phyloP scores from a whole-genome alignment of 2,888 invertebrate species.

The Acrocera orbiculus region DNA sequence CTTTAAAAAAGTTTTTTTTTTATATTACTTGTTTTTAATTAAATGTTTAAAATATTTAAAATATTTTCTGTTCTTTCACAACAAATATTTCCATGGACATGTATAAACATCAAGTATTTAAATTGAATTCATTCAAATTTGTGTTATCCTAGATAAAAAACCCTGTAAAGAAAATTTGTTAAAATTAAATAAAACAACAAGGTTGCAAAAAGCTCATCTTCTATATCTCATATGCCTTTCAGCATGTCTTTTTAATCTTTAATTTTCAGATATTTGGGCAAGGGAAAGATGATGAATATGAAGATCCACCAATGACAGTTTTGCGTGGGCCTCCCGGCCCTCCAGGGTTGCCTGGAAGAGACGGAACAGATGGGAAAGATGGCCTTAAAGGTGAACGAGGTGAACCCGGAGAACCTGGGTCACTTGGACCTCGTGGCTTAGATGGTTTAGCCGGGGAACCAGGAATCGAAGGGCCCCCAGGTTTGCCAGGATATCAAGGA shows the following conservation, averaged over 20 bases:
- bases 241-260: constrained; percentile 11
- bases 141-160: no score
- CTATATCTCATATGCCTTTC: no score
- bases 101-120: no score
- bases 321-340: constrained; percentile 48
- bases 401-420: constrained; percentile 57
- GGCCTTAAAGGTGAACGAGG: constrained; percentile 40
- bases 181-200: no score
- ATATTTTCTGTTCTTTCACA: no score
- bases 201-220: no score
- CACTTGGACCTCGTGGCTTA: constrained; percentile 53
- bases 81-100: no score
- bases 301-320: constrained; percentile 33
- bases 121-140: no score
- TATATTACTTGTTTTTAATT: no score
- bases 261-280: constrained; percentile 26
- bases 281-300: constrained; percentile 32
- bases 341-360: constrained; percentile 34
- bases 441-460: constrained; percentile 59
- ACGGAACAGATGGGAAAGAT: constrained; percentile 33
- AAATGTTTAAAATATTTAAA: no score
- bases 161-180: no score
- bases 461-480: constrained; percentile 80
- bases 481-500: constrained; percentile 56
- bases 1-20: no score